phyloP scores from a whole-genome alignment of 2,888 invertebrate genomes.

The Pseudococcus longispinus region DNA sequence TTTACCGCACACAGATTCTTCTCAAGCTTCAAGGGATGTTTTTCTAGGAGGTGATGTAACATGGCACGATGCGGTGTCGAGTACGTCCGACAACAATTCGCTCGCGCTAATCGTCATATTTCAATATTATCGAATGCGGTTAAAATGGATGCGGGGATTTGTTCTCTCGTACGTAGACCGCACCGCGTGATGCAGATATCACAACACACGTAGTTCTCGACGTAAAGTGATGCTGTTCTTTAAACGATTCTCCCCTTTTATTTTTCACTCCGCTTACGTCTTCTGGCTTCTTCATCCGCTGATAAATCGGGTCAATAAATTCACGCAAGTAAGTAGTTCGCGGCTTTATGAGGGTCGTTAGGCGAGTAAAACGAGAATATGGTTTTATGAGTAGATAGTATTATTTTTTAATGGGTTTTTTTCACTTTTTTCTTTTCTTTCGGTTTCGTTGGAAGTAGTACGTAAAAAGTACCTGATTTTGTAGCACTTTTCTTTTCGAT shows the following conservation, averaged over 20 bases:
- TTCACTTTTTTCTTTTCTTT: not conserved
- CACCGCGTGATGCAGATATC: not conserved
- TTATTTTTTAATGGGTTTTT: not conserved
- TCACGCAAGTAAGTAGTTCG: not conserved
- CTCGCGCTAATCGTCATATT: not conserved
- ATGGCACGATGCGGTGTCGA: not conserved
- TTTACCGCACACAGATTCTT: not conserved
- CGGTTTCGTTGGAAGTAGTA: too few species aligned
- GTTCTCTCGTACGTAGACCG: too few species aligned
- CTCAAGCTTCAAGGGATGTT: not conserved
- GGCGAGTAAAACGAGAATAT: not conserved
- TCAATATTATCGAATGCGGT: not conserved
- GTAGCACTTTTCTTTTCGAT: too few species aligned
- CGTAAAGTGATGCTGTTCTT: not conserved
- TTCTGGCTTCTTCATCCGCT: not conserved
- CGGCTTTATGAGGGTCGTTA: not conserved
- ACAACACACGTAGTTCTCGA: not conserved
- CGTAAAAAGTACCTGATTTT: too few species aligned
- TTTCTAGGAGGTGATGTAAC: not conserved
- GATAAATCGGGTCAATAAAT: not conserved
- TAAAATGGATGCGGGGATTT: not conserved
- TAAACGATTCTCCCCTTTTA: not conserved
- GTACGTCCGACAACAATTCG: not conserved
- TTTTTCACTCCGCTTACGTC: not conserved
- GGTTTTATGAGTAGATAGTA: not conserved